Conservation (phyloP, 2,113 vertebrate species). For the Crocuta crocuta region DNA sequence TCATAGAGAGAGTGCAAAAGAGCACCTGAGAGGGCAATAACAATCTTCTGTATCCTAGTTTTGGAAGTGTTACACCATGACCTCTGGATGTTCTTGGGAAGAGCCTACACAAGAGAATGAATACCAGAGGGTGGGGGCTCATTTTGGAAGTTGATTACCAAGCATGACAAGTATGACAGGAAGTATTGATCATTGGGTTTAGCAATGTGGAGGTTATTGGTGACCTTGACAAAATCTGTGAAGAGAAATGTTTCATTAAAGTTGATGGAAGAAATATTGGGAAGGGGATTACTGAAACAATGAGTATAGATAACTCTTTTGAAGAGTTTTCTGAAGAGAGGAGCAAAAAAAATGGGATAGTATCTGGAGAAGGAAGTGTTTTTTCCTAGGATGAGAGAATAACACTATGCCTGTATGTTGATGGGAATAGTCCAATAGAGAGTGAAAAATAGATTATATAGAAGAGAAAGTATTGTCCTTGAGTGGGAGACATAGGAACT, state of each 20-base stretch:
- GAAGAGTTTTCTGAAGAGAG: background rate
- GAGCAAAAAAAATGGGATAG: background rate
- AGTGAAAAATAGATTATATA: background rate
- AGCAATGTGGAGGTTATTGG: background rate
- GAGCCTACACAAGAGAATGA: background rate
- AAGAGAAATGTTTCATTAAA: background rate
- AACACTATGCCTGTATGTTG: background rate
- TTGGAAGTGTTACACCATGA: background rate
- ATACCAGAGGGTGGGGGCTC: background rate
- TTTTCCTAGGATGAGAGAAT: background rate
- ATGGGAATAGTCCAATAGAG: background rate
- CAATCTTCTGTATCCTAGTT: background rate
- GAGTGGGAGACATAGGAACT: background rate
- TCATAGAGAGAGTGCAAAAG: background rate
- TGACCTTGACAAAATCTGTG: background rate
- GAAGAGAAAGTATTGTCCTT: background rate
- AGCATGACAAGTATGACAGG: background rate
- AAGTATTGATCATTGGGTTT: background rate
- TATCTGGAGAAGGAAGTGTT: background rate
- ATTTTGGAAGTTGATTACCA: background rate
- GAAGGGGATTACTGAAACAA: background rate
- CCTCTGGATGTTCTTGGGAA: slow-evolving; percentile 9
- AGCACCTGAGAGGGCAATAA: background rate
- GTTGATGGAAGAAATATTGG: background rate
- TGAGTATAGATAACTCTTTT: background rate